A percentile compares a stretch with the other conserved stretches of the same genome.
Conservation (phyloP, 2,113 vertebrate species). For the Indri indri region DNA sequence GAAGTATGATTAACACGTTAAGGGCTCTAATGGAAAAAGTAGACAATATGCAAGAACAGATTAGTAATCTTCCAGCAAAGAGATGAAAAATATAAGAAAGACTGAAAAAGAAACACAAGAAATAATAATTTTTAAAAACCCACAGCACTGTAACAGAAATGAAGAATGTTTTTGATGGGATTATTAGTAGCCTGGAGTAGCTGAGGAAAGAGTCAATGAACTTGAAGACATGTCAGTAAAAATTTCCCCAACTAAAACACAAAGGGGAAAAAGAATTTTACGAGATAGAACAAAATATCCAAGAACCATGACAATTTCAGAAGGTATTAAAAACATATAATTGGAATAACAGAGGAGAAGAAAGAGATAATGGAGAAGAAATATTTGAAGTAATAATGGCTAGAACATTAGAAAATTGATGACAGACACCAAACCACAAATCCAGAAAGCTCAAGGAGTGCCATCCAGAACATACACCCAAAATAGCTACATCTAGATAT, state of each 20-base stretch:
- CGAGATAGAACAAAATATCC: background rate
- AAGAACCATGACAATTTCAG: background rate
- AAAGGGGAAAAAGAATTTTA: background rate
- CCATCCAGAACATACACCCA: background rate
- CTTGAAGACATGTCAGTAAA: background rate
- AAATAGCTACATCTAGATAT: background rate
- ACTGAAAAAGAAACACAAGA: background rate
- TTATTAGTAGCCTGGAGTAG: background rate
- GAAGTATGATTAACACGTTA: background rate
- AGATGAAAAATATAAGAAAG: background rate
- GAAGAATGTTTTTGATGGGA: background rate
- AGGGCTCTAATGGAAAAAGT: background rate
- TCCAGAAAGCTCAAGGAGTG: background rate
- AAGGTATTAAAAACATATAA: background rate
- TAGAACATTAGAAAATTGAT: background rate
- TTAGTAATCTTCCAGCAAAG: background rate
- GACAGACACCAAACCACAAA: background rate
- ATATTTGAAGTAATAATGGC: background rate
- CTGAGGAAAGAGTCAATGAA: background rate
- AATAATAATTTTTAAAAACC: background rate
- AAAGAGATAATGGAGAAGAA: background rate
- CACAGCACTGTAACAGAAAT: background rate
- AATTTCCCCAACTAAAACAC: background rate
- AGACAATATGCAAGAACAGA: background rate
- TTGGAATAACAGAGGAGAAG: background rate